Percentiles rank a stretch among this genome's conserved stretches.
phyloP scores from a whole-genome alignment of 2,797 vertebrate species.

The Garrulus glandarius region DNA sequence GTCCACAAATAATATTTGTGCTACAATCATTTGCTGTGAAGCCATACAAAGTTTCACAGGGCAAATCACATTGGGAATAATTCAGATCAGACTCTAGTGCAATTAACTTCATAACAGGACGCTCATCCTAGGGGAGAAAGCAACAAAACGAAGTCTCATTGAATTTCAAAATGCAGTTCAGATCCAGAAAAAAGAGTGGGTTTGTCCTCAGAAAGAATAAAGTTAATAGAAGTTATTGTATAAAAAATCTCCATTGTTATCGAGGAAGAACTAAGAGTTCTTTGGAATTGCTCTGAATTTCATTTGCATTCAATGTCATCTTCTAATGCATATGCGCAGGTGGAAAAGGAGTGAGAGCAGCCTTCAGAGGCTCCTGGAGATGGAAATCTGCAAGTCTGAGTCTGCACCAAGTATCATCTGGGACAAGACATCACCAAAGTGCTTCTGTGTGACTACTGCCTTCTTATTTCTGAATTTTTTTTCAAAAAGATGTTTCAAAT shows the following conservation, averaged over 20 bases:
- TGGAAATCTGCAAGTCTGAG: not conserved
- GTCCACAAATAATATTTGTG: not conserved
- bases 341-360: not conserved
- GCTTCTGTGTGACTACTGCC: not conserved
- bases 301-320: not conserved
- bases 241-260: not conserved
- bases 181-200: not conserved
- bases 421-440: not conserved
- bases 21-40: not conserved
- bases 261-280: not conserved
- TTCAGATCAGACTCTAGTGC: not conserved
- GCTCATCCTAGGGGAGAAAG: not conserved
- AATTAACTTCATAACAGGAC: not conserved
- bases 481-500: not conserved
- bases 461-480: not conserved
- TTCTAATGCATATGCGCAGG: rapidly evolving
- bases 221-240: not conserved
- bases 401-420: not conserved
- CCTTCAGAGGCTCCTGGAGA: not conserved
- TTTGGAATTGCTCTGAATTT: not conserved
- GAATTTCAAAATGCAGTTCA: not conserved
- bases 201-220: not conserved
- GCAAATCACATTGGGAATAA: not conserved
- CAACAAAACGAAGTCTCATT: not conserved
- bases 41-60: not conserved